Evolutionary conservation across 1,140 invertebrate genomes (phyloP), one percentile per base, ranked within the genome.

Genomic region (Sweltsa coloradensis): DNA sequence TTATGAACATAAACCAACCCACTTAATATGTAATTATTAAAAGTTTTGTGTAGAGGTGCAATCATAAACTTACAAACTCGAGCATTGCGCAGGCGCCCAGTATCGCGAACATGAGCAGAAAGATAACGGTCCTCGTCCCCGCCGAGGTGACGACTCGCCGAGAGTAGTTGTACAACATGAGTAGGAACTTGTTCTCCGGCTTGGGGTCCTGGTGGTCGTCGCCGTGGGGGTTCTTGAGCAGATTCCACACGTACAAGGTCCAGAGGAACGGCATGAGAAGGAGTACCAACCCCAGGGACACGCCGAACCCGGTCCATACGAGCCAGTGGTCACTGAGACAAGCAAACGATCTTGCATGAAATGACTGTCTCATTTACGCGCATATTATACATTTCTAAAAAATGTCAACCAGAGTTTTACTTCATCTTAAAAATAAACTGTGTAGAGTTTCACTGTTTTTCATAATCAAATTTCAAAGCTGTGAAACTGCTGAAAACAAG

Each of bases 21-120:
- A n/a, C n/a, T n/a, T n/a, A n/a, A n/a, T n/a, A n/a, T n/a, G n/a
- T n/a, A n/a, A n/a, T n/a, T n/a, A n/a, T n/a, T n/a, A n/a, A n/a
- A n/a, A n/a, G n/a, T n/a, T n/a, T n/a, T n/a, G n/a, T n/a, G n/a
- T n/a, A n/a, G n/a, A n/a, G n/a, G n/a, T n/a, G n/a, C n/a, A n/a
- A n/a, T n/a, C n/a, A n/a, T n/a, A n/a, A 40, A 57, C 62, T 66
- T 61, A 76, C 73, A 58, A 75, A 62, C 57, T 83, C 80, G 23
- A 82, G 69, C 41, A 85, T 70, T 3, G 82, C 76, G 44, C 76
- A 79, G 4, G 68, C 60, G 34, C 74, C 70, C 25, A 85, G 64
- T 43, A 78, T 70, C 7, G 72, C 49, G 34, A 77, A 78, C 27
- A 85, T 73, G 1, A 79, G 51, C 4, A 83, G 53, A 54, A 85